Conservation (phyloP, 2,113 vertebrate species). For the Scytalopus superciliaris region DNA sequence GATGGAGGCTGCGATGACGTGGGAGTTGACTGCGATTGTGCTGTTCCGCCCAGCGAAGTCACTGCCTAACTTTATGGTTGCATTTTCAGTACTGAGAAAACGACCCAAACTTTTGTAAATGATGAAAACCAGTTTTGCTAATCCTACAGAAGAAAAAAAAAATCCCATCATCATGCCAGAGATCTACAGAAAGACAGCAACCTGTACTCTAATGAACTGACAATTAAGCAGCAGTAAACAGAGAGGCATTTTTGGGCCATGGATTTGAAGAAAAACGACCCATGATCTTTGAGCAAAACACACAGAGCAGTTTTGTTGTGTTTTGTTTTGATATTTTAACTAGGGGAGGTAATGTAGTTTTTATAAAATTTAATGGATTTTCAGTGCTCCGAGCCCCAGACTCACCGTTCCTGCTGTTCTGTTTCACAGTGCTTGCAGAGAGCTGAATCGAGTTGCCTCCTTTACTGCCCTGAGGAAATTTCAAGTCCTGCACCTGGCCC, state of each 20-base stretch:
- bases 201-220: neutral
- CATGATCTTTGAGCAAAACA: neutral
- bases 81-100: slow-evolving; percentile 95
- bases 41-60: slow-evolving; percentile 86
- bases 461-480: slow-evolving; percentile 92
- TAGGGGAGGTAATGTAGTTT: neutral
- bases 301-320: neutral
- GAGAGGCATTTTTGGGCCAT: neutral
- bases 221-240: neutral
- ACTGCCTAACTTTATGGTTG: slow-evolving; percentile 89
- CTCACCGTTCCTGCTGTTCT: slow-evolving; percentile 97
- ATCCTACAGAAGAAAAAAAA: slow-evolving; percentile 73
- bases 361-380: neutral
- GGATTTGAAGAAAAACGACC: neutral
- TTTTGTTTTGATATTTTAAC: slow-evolving; percentile 20
- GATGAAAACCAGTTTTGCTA: slow-evolving; percentile 97
- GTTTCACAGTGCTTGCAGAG: slow-evolving; percentile 95
- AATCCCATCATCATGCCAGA: neutral
- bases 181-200: neutral
- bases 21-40: slow-evolving; percentile 93
- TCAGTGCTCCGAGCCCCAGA: neutral
- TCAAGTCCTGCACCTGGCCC: slow-evolving; percentile 97
- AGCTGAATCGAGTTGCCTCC: slow-evolving; percentile 94
- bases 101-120: slow-evolving; percentile 96
- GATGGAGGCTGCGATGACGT: slow-evolving; percentile 96